Conservation (phyloP, 2,888 invertebrate species). For the Microdon myrmicae region DNA sequence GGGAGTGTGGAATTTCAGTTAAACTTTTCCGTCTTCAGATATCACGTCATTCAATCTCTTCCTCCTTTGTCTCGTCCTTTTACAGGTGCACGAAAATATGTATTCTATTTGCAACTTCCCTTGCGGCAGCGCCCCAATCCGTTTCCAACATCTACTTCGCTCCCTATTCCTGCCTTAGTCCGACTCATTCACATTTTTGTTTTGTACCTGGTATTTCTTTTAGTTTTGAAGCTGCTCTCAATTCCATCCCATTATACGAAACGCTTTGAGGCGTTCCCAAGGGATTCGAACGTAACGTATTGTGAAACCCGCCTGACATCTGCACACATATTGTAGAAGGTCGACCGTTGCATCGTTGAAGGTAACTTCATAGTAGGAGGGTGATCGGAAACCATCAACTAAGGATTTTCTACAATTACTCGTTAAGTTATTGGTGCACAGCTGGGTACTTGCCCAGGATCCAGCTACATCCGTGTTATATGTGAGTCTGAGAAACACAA, state of each 20-base stretch:
- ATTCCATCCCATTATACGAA: conserved; percentile 32
- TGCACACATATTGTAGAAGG: conserved; percentile 8
- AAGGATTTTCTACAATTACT: conserved; percentile 34
- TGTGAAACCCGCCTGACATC: conserved; percentile 43
- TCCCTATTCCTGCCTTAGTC: conserved; percentile 8
- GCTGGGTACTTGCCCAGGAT: conserved; percentile 9
- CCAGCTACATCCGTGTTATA: neutral
- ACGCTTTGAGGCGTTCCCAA: conserved; percentile 42
- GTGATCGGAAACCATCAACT: conserved; percentile 27
- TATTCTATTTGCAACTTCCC: too few relatives aligned
- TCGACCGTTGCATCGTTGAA: neutral
- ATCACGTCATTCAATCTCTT: conserved; percentile 14
- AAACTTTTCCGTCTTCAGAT: conserved; percentile 26
- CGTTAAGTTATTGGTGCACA: conserved; percentile 30
- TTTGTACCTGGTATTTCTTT: too few relatives aligned
- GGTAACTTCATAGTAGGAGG: neutral
- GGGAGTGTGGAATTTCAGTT: conserved; percentile 30
- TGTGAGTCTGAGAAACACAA: neutral
- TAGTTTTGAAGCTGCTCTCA: neutral
- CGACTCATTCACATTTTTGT: too few relatives aligned
- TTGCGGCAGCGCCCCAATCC: conserved; percentile 2
- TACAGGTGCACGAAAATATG: too few relatives aligned
- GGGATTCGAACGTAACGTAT: conserved; percentile 32
- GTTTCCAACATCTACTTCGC: conserved; percentile 1
- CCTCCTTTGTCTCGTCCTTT: too few relatives aligned